A percentile compares a stretch with the other conserved stretches of the same genome.
Conservation (phyloP, 2,888 invertebrate species). For the Ernsta delagoae region DNA sequence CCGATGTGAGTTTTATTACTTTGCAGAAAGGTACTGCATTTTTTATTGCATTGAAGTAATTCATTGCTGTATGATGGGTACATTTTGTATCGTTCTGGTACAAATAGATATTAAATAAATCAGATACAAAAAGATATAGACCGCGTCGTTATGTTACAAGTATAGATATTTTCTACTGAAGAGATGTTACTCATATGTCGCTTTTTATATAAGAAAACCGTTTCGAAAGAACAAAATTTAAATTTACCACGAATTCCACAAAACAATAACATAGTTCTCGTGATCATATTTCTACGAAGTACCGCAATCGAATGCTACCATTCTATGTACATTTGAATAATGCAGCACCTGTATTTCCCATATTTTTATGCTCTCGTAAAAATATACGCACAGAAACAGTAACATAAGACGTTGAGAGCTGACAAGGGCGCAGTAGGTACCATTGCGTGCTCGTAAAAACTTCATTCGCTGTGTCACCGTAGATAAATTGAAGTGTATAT, state of each 20-base stretch:
- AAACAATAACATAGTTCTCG: background rate
- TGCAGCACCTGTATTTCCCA: conserved; percentile 34
- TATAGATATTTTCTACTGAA: too few species aligned
- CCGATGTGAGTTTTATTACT: too few species aligned
- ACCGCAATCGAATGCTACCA: conserved; percentile 12
- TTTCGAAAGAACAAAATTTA: too few species aligned
- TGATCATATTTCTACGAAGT: conserved; percentile 5
- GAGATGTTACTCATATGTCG: too few species aligned
- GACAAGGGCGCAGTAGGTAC: conserved; percentile 16
- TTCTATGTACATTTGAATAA: conserved; percentile 26
- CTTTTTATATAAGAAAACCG: too few species aligned
- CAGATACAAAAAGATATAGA: too few species aligned
- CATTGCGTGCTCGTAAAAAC: conserved; percentile 33
- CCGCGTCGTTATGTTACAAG: too few species aligned
- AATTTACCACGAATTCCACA: background rate
- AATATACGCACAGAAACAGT: conserved; percentile 16
- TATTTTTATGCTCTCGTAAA: conserved; percentile 34
- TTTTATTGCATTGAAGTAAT: too few species aligned
- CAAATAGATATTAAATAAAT: too few species aligned
- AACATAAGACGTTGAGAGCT: conserved; percentile 16
- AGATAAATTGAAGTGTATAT: conserved; percentile 25
- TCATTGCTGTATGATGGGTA: too few species aligned
- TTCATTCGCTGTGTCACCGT: conserved; percentile 19
- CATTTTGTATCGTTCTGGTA: too few species aligned
- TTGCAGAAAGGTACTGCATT: too few species aligned